phyloP scores from a whole-genome alignment of 92 coral and sea anemone genomes.

The Porites evermanni region DNA sequence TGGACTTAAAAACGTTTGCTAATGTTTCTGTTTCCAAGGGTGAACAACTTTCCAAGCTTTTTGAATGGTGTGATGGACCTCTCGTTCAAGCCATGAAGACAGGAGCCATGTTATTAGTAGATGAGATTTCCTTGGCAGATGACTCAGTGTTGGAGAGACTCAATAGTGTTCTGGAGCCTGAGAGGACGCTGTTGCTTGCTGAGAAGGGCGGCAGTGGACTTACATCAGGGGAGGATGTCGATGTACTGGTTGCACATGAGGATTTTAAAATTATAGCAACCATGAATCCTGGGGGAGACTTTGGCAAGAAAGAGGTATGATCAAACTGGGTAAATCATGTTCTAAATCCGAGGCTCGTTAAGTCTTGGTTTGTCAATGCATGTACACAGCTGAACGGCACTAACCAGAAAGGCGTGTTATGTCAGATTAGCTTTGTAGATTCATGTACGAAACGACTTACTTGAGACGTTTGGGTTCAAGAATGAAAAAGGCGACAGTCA shows the following conservation, averaged over 20 bases:
- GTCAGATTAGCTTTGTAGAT: background rate
- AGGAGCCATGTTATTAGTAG: conserved; percentile 91
- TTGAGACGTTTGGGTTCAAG: background rate
- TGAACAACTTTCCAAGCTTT: conserved; percentile 78
- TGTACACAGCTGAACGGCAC: background rate
- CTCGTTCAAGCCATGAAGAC: conserved; percentile 91
- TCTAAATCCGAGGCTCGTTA: too few species aligned
- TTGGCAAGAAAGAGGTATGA: conserved; percentile 97
- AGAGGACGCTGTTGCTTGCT: conserved; percentile 93
- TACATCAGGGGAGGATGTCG: conserved; percentile 68
- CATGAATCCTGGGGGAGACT: conserved; percentile 99
- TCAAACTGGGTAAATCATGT: too few species aligned
- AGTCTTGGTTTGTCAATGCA: background rate
- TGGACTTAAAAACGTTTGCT: background rate
- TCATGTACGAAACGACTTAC: background rate
- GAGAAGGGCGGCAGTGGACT: conserved; percentile 88
- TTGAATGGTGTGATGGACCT: conserved; percentile 99
- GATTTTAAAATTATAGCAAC: conserved; percentile 88
- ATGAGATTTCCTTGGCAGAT: conserved; percentile 97
- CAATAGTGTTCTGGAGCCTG: conserved; percentile 98
- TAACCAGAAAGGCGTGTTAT: background rate
- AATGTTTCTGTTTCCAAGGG: conserved; percentile 34
- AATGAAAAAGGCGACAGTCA: background rate
- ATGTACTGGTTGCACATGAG: conserved; percentile 76
- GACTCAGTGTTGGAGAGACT: conserved; percentile 97